These are phyloP conservation scores for Ceratina japonica DNA, from an alignment of 1,140 invertebrate species.

Conservation along the genomic window DNA sequence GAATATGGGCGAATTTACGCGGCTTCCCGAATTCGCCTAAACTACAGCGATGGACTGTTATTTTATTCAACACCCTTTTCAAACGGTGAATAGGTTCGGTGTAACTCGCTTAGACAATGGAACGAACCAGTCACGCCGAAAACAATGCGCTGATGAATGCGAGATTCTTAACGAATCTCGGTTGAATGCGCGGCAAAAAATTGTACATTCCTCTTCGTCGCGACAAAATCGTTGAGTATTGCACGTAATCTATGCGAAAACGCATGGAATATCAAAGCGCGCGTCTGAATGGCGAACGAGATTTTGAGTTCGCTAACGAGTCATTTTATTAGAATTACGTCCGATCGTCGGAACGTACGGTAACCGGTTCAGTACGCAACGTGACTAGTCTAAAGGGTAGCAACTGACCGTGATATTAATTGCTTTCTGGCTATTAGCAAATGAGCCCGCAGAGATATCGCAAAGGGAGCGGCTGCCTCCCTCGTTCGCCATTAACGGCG, in stretches of 20 bases:
- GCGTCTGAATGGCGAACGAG: no score
- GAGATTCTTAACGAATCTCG: neutral
- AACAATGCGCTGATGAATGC: neutral
- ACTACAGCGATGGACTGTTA: no score
- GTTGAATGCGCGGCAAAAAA: neutral
- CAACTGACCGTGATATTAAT: constrained; percentile 71
- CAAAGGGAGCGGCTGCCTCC: constrained; percentile 30
- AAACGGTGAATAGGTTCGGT: neutral
- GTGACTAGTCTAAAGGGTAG: constrained; percentile 30
- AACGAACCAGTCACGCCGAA: neutral
- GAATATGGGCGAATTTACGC: constrained; percentile 9
- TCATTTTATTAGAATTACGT: no score
- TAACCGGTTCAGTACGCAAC: constrained; percentile 17
- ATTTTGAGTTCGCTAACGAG: no score
- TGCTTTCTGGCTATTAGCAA: constrained; percentile 72
- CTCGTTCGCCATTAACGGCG: constrained; percentile 62
- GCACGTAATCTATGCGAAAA: no score
- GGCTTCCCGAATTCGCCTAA: neutral
- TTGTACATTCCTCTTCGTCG: no score
- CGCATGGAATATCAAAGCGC: no score
- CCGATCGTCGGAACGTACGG: neutral
- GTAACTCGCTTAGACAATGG: constrained; percentile 9
- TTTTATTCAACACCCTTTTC: neutral
- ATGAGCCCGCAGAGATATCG: constrained; percentile 56
- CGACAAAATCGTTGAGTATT: no score